Conservation (phyloP, 1,140 invertebrate species). For the Sycophaga agraensis region DNA sequence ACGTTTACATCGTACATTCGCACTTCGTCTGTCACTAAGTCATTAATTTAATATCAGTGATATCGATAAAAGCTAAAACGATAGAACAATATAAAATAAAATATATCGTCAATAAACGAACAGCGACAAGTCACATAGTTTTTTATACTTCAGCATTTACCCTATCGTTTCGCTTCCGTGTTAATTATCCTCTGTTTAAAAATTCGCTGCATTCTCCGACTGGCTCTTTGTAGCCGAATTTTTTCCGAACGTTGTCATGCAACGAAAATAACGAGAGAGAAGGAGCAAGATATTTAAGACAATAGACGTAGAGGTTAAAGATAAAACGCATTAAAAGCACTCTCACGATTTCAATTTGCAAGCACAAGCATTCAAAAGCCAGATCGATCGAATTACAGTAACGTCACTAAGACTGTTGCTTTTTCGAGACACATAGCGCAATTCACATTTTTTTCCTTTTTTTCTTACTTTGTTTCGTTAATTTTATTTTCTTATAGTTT, state of each 20-base stretch:
- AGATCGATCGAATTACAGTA: constrained; percentile 26
- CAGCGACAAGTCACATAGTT: constrained; percentile 27
- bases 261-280: constrained; percentile 9
- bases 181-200: constrained; percentile 11
- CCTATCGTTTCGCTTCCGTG: constrained; percentile 11
- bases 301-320: constrained; percentile 26
- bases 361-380: constrained; percentile 31
- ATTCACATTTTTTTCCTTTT: constrained; percentile 5
- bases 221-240: constrained; percentile 1
- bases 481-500: constrained; percentile 18
- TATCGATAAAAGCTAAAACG: constrained; percentile 34
- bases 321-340: constrained; percentile 31
- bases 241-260: not conserved
- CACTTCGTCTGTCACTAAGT: constrained; percentile 29
- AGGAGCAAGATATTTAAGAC: constrained; percentile 19
- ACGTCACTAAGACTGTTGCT: constrained; percentile 12
- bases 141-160: constrained; percentile 26
- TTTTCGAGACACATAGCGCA: constrained; percentile 15
- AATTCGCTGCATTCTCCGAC: constrained; percentile 19
- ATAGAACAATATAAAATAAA: constrained; percentile 36
- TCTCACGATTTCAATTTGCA: constrained; percentile 28
- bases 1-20: constrained; percentile 30
- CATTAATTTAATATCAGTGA: constrained; percentile 32
- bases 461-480: constrained; percentile 14
- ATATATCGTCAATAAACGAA: constrained; percentile 35